A percentile compares a stretch with the other conserved stretches of the same genome.
Evolutionary conservation across 2,113 vertebrate genomes (phyloP).

Genomic region (Nerophis lumbriciformis): DNA sequence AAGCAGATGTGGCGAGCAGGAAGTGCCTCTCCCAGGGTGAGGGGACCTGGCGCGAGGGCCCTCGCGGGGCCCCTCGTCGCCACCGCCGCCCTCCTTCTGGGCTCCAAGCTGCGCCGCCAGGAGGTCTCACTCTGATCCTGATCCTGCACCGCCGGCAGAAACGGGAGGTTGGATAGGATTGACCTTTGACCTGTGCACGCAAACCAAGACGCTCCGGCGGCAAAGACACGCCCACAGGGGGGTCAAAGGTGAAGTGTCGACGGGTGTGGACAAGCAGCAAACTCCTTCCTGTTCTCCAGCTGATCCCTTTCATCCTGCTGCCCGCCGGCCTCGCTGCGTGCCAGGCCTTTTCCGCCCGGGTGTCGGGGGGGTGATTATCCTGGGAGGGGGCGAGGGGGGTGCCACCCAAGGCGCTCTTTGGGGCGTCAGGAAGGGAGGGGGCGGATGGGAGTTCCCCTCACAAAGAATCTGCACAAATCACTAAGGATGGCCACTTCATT

Average conservation of each 20-base stretch:
- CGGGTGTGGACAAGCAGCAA: conserved; percentile 36
- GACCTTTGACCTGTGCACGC: conserved; percentile 6
- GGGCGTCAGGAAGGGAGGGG: conserved; percentile 45
- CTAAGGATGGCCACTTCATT: neutral
- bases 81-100: conserved; percentile 8
- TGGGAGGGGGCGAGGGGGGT: neutral
- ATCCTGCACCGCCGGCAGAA: neutral
- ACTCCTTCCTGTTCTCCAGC: conserved; percentile 42
- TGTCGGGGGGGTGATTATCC: conserved; percentile 25
- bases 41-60: conserved; percentile 1
- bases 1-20: conserved; percentile 16
- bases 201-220: no score
- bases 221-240: neutral
- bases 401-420: conserved; percentile 17
- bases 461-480: neutral
- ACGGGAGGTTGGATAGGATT: conserved; percentile 22
- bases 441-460: conserved; percentile 42
- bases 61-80: neutral
- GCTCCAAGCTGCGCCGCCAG: conserved; percentile 2
- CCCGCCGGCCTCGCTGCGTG: conserved; percentile 37
- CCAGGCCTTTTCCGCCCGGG: conserved; percentile 29
- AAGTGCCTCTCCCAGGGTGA: conserved; percentile 40
- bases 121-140: neutral
- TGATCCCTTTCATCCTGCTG: conserved; percentile 31
- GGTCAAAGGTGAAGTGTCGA: conserved; percentile 29